phyloP scores from a whole-genome alignment of 2,113 vertebrate species.

The Cryptomyrus ogoouensis region DNA sequence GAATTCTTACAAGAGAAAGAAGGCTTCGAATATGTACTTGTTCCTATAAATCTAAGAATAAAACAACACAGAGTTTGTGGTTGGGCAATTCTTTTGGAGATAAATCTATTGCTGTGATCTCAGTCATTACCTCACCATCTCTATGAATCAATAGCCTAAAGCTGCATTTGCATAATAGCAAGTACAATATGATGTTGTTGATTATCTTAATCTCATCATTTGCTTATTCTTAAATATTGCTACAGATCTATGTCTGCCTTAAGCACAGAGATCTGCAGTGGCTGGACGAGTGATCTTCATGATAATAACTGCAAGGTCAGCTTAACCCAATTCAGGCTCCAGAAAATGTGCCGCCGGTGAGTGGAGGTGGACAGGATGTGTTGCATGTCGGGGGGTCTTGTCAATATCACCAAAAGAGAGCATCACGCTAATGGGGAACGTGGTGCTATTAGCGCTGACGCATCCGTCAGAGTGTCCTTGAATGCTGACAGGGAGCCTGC shows the following conservation, averaged over 20 bases:
- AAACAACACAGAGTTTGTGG: not conserved
- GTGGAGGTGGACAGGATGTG: not conserved
- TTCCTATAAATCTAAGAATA: not conserved
- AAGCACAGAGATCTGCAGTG: not conserved
- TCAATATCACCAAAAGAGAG: not conserved
- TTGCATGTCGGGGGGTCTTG: not conserved
- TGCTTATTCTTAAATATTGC: not conserved
- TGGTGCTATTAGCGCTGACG: not conserved
- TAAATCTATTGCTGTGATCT: not conserved
- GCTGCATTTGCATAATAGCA: not conserved
- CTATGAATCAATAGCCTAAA: not conserved
- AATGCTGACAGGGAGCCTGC: not conserved
- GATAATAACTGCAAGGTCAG: not conserved
- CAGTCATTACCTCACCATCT: not conserved
- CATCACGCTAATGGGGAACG: not conserved
- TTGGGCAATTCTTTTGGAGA: not conserved
- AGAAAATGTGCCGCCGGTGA: not conserved
- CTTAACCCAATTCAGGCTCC: not conserved
- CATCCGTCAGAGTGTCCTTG: not conserved
- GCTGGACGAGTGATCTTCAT: not conserved
- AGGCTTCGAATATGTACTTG: not conserved
- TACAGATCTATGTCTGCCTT: not conserved
- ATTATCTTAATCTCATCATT: not conserved
- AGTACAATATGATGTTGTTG: not conserved
- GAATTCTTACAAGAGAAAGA: not conserved